Conservation (phyloP, 2,797 vertebrate genomes). For the Echiichthys vipera region DNA sequence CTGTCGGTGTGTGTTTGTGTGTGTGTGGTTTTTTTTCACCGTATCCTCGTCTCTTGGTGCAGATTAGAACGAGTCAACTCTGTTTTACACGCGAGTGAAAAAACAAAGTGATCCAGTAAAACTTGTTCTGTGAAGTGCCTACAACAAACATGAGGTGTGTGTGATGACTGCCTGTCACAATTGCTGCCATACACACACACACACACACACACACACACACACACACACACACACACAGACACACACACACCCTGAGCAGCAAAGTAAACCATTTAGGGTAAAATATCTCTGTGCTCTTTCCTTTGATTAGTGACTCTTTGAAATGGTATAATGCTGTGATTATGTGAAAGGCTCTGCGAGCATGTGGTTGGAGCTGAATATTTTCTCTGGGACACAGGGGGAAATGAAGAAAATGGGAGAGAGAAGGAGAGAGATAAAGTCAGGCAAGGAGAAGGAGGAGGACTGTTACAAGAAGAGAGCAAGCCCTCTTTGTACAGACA, state of each 20-base stretch:
- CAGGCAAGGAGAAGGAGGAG: conserved; percentile 84
- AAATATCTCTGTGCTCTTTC: conserved; percentile 71
- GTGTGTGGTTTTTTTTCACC: no score
- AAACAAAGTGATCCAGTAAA: not conserved
- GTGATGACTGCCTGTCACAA: conserved; percentile 54
- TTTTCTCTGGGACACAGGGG: conserved; percentile 77
- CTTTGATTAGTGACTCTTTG: conserved; percentile 80
- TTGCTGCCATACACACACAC: conserved; percentile 18
- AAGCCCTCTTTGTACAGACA: conserved; percentile 94
- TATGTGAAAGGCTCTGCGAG: conserved; percentile 73
- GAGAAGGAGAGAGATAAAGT: conserved; percentile 75
- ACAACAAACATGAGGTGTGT: conserved; percentile 69
- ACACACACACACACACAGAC: conserved; percentile 18
- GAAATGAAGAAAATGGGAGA: conserved; percentile 72
- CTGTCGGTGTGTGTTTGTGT: no score
- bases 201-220: conserved; percentile 24
- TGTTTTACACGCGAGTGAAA: not conserved
- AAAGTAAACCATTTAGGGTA: conserved; percentile 77
- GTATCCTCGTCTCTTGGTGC: no score
- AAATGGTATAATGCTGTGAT: conserved; percentile 78
- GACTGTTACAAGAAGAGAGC: conserved; percentile 94
- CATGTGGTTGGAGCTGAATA: conserved; percentile 75
- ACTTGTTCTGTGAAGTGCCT: conserved; percentile 39
- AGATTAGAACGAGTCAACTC: conserved; percentile 3
- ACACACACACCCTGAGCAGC: conserved; percentile 38